Evolutionary conservation across 1,140 invertebrate species (phyloP).

Genomic region (Orchesella cincta): DNA sequence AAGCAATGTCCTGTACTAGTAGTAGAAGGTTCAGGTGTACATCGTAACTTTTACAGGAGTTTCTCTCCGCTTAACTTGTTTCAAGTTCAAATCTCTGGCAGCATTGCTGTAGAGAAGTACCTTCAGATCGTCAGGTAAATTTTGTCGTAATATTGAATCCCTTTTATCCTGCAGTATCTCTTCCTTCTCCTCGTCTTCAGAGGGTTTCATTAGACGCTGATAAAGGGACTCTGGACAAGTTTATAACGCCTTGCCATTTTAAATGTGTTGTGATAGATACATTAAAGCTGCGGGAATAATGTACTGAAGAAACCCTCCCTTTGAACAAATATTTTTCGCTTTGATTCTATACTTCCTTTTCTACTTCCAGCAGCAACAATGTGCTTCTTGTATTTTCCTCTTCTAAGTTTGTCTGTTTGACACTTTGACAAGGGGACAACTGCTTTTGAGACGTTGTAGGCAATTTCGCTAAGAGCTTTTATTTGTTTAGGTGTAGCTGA

Average conservation of each 20-base stretch:
- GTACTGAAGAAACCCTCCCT: not conserved
- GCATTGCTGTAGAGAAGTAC: not conserved
- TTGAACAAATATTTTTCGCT: too few relatives aligned
- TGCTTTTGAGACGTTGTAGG: not conserved
- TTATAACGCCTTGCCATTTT: not conserved
- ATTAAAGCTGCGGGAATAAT: not conserved
- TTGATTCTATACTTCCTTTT: not conserved
- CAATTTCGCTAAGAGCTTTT: too few relatives aligned
- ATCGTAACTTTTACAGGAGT: too few relatives aligned
- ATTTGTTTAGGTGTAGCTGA: too few relatives aligned
- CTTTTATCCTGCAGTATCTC: not conserved
- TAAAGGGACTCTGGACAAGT: not conserved
- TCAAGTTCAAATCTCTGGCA: not conserved
- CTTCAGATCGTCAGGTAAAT: not conserved
- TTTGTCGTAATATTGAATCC: not conserved
- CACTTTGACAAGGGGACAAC: not conserved
- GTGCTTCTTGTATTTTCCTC: not conserved
- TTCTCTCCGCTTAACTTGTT: not conserved
- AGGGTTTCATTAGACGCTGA: not conserved
- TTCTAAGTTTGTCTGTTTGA: not conserved
- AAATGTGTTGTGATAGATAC: not conserved
- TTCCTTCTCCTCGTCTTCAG: not conserved
- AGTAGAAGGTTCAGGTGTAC: too few relatives aligned
- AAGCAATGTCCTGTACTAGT: not conserved
- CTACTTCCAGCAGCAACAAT: not conserved